These are phyloP conservation scores for Acestrorhynchus altus DNA, from an alignment of 2,797 vertebrate species.

Conservation along the genomic window DNA sequence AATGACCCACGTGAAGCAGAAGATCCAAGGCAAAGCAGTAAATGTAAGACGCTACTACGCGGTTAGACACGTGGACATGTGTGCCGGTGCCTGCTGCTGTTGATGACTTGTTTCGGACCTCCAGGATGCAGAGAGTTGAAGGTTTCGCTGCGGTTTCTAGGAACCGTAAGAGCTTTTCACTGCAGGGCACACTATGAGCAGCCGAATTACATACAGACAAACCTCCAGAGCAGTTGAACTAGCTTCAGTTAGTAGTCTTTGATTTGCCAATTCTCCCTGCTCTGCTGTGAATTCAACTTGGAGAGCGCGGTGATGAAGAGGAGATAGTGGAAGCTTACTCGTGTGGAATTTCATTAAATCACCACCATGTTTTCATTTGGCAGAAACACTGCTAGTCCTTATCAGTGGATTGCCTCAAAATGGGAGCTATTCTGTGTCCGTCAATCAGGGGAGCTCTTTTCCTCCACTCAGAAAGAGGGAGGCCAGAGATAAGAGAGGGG, in stretches of 20 bases:
- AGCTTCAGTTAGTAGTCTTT: conserved; percentile 46
- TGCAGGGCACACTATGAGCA: conserved; percentile 27
- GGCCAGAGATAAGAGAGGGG: conserved; percentile 40
- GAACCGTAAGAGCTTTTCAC: conserved; percentile 16
- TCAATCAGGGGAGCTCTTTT: conserved; percentile 58
- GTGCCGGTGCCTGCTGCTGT: background rate
- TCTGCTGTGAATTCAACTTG: conserved; percentile 43
- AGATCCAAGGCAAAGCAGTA: background rate
- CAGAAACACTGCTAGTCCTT: conserved; percentile 53
- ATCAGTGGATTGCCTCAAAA: conserved; percentile 54
- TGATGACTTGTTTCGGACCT: conserved; percentile 7
- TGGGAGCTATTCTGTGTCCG: conserved; percentile 47
- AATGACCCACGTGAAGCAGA: conserved; percentile 1
- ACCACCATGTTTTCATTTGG: conserved; percentile 57
- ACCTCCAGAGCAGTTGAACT: conserved; percentile 47
- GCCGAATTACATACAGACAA: conserved; percentile 32
- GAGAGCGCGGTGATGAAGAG: conserved; percentile 47
- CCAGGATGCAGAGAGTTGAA: conserved; percentile 2
- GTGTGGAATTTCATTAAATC: conserved; percentile 56
- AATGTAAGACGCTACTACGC: background rate
- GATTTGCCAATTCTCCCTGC: conserved; percentile 47
- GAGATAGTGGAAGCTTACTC: conserved; percentile 47
- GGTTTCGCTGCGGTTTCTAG: background rate
- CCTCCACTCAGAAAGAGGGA: conserved; percentile 38
- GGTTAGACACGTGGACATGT: background rate